Conservation (phyloP, 2,113 vertebrate genomes). For the Epinephelus fuscoguttatus region DNA sequence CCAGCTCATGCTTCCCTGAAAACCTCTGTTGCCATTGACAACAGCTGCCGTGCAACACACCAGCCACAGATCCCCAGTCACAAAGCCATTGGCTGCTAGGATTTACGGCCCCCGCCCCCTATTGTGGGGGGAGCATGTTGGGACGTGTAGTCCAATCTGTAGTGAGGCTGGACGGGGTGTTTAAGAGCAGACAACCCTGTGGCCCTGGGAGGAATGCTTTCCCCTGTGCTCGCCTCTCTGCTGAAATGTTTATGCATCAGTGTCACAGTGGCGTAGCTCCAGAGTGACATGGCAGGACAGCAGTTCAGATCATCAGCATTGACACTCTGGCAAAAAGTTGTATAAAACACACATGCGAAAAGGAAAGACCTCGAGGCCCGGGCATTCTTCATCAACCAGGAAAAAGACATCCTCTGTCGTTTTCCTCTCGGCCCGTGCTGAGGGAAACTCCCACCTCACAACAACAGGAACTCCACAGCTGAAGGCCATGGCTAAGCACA, state of each 20-base stretch:
- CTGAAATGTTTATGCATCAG: slow-evolving; percentile 23
- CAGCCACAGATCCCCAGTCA: slow-evolving; percentile 59
- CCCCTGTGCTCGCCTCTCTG: slow-evolving; percentile 4
- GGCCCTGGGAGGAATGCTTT: slow-evolving; percentile 41
- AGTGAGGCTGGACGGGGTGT: neutral
- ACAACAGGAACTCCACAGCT: slow-evolving; percentile 80
- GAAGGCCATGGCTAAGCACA: slow-evolving; percentile 67
- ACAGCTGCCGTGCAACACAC: slow-evolving; percentile 76
- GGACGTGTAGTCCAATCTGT: slow-evolving; percentile 75
- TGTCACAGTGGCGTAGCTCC: neutral
- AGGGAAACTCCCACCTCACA: slow-evolving; percentile 77
- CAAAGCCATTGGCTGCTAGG: slow-evolving; percentile 76
- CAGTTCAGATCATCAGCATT: neutral
- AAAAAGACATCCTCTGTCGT: slow-evolving; percentile 80
- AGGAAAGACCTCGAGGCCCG: slow-evolving; percentile 48
- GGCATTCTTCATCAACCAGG: slow-evolving; percentile 73
- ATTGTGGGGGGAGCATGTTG: slow-evolving; percentile 69
- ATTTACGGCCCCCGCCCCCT: slow-evolving; percentile 51
- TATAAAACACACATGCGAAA: slow-evolving; percentile 9
- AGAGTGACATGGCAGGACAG: neutral
- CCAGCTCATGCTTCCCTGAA: slow-evolving; percentile 80
- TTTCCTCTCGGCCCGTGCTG: slow-evolving; percentile 59
- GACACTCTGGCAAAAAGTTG: slow-evolving; percentile 5
- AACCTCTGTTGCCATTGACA: slow-evolving; percentile 85
- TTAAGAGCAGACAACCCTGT: slow-evolving; percentile 38